phyloP scores from a whole-genome alignment of 2,113 vertebrate genomes.

The Pseudolaguvia tuberculata region DNA sequence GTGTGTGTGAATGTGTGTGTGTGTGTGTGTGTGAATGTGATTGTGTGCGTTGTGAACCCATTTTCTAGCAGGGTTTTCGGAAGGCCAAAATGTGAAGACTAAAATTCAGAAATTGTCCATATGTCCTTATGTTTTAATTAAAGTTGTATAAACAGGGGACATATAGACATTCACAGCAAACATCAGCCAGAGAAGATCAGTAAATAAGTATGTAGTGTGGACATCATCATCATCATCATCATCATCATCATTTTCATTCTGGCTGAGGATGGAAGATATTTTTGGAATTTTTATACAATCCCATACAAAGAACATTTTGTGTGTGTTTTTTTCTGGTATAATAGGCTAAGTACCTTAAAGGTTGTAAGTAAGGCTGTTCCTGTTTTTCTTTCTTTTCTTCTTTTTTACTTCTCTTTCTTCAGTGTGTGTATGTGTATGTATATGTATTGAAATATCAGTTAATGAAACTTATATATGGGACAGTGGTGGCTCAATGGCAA shows the following conservation, averaged over 20 bases:
- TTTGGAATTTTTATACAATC: too few species aligned
- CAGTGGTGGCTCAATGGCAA: too few species aligned
- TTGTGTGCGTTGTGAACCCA: slow-evolving; percentile 48
- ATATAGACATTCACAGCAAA: background rate
- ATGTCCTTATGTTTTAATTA: slow-evolving; percentile 36
- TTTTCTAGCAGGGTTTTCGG: slow-evolving; percentile 53
- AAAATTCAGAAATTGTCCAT: slow-evolving; percentile 43
- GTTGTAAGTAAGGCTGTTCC: too few species aligned
- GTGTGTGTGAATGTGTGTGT: too few species aligned
- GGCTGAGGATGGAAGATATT: too few species aligned
- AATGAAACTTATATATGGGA: background rate
- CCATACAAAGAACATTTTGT: background rate
- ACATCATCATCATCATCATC: background rate
- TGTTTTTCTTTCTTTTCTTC: too few species aligned
- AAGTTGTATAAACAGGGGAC: background rate
- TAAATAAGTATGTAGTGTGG: background rate
- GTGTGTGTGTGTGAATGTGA: slow-evolving; percentile 43
- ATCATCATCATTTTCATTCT: too few species aligned
- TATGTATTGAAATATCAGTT: background rate
- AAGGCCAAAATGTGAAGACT: slow-evolving; percentile 54
- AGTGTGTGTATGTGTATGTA: background rate
- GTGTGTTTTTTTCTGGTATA: background rate
- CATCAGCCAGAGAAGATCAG: background rate
- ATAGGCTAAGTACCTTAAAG: too few species aligned
- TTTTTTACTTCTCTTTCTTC: too few species aligned